A percentile compares a stretch with the other conserved stretches of the same genome.
Conservation (phyloP, 2,797 vertebrate species). For the Sebastiscus tertius region DNA sequence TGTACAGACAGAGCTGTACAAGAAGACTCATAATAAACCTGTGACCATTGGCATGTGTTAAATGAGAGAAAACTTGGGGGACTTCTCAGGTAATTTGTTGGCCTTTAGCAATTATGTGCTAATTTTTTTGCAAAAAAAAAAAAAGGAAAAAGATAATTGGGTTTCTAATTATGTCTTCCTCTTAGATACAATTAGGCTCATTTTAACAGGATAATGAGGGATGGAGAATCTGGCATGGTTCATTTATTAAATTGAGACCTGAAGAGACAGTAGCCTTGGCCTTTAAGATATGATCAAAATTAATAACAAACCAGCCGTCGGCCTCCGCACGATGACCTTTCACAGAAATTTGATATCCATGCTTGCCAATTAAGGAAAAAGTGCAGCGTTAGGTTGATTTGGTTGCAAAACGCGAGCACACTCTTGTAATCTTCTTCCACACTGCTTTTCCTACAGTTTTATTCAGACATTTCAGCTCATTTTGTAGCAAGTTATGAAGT, state of each 20-base stretch:
- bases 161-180: conserved; percentile 10
- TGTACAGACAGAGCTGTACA: not conserved
- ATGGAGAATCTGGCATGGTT: not conserved
- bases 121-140: not conserved
- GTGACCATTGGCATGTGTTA: not conserved
- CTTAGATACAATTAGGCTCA: conserved; percentile 8
- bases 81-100: not conserved
- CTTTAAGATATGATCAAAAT: conserved; percentile 34
- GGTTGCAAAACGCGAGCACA: not conserved
- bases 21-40: conserved; percentile 3
- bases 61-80: not conserved
- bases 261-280: not conserved
- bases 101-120: not conserved
- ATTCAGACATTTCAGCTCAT: conserved; percentile 3
- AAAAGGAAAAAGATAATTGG: conserved; percentile 3
- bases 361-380: conserved; percentile 13
- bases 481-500: not conserved
- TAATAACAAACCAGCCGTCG: conserved; percentile 11
- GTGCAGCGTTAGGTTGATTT: not conserved
- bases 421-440: not conserved
- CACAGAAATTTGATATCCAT: not conserved
- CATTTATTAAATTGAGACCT: conserved; percentile 29
- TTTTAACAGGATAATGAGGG: conserved; percentile 39
- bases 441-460: not conserved
- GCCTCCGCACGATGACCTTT: conserved; percentile 17